phyloP scores from a whole-genome alignment of 2,888 invertebrate species.

The Dryadula phaetusa region DNA sequence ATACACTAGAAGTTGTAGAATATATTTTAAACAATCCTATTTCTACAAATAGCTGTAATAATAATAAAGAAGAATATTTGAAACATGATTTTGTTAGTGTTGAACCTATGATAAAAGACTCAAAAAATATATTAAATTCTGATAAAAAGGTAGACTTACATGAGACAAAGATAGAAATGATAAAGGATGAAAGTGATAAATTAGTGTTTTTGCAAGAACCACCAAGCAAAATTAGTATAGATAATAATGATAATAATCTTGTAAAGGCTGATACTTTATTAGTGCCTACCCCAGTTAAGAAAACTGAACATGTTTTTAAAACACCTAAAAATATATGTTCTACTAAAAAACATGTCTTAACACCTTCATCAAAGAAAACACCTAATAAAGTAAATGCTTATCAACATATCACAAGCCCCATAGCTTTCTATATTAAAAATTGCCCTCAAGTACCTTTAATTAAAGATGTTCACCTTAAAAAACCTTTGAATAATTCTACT shows the following conservation, averaged over 20 bases:
- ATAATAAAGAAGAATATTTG: not conserved
- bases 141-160: not conserved
- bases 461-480: slow-evolving; percentile 65
- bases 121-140: not conserved
- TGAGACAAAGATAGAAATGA: not conserved
- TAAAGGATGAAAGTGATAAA: not conserved
- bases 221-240: not conserved
- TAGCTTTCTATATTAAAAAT: slow-evolving; percentile 71
- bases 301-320: slow-evolving; percentile 51
- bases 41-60: slow-evolving; percentile 43
- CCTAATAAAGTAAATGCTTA: slow-evolving; percentile 57
- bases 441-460: slow-evolving; percentile 63
- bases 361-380: slow-evolving; percentile 55
- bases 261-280: not conserved
- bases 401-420: slow-evolving; percentile 69
- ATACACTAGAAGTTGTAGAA: slow-evolving; percentile 65
- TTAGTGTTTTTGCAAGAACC: not conserved
- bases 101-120: not conserved
- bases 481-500: slow-evolving; percentile 58
- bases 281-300: not conserved
- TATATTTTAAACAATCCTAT: slow-evolving; percentile 60
- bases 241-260: slow-evolving; percentile 6
- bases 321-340: slow-evolving; percentile 56
- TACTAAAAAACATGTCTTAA: slow-evolving; percentile 51
- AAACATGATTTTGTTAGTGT: not conserved